Evolutionary conservation across 2,113 vertebrate species (phyloP).

Genomic region (Dunckerocampus dactyliophorus): DNA sequence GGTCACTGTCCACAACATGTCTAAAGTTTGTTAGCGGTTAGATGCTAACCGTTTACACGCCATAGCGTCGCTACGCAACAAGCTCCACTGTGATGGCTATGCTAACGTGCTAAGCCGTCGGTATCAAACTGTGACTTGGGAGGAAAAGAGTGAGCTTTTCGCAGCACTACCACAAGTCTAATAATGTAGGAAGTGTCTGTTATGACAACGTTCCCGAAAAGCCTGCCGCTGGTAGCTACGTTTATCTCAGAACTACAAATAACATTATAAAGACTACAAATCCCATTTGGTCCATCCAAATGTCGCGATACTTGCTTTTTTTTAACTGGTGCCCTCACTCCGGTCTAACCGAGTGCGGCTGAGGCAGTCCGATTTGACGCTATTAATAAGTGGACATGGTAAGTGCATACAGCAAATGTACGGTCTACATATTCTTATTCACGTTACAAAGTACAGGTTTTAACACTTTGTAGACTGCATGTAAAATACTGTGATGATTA

Average conservation of each 20-base stretch:
- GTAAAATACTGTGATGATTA: background rate
- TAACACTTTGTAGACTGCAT: background rate
- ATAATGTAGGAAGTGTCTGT: background rate
- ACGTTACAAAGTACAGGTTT: background rate
- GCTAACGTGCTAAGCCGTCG: background rate
- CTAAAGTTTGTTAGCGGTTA: background rate
- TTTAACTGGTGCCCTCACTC: background rate
- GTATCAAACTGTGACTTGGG: background rate
- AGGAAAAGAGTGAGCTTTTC: background rate
- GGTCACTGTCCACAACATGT: background rate
- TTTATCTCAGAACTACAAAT: background rate
- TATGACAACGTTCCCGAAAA: background rate
- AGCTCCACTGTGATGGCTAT: background rate
- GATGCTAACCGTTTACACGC: background rate
- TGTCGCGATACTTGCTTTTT: slow-evolving; percentile 17
- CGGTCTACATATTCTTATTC: background rate
- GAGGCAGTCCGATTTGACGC: background rate
- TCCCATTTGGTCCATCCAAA: slow-evolving; percentile 12
- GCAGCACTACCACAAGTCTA: no score
- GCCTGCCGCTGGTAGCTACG: background rate
- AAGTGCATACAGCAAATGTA: background rate
- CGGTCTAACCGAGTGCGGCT: background rate
- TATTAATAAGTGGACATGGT: background rate
- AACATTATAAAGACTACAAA: background rate
- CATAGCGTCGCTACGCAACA: slow-evolving; percentile 55